Base-by-base conservation (phyloP, 2,797 vertebrate genomes). In the Cirrhinus molitorella region DNA sequence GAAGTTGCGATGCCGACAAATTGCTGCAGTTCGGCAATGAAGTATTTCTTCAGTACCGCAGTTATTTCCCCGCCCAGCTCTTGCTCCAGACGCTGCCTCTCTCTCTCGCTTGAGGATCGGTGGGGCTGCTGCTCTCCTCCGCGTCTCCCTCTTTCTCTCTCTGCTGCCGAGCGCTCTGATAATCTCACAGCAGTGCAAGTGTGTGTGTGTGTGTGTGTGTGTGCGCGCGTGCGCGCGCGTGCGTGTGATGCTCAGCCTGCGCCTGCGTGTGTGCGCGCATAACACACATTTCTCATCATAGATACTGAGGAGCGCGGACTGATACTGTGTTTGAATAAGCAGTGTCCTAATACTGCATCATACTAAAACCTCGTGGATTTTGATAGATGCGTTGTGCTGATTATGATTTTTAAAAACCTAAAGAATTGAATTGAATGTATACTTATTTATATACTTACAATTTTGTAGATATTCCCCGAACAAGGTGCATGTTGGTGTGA, bases 11-110 rank as follows among this genome's bases (percentile, higher is more conserved):
- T 80, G 76, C 65, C 74, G 84, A 80, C 67, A 53, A 79, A 80
- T 76, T 85, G 79, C 81, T 86, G 85, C 63, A 81, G 83, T 73
- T 86, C 47, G 83, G 86, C 73, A 77, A 80, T 85, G 78, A 83
- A 85, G 84, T 85, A 79, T 84, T 88, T 89, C 87, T 89, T 89
- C 85, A 92, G 75, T 87, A 85, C 85, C 88, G 90, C 90, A 72
- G 91, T 87, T 87, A 90, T 90, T 90, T 89, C 89, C 87, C 85
- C 87, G 72, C 87, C 89, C 88, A 88, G 90, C 89, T 83, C 65
- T 86, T 85, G 85, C 86, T 88, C 82, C 81, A 83, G 81, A 79
- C 57, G 77, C 74, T 81, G 86, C 83, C 3, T 81, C 78, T 73
- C 82, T 78, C 83, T 85, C 81, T 85, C 76, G 72, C 66, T 68